phyloP scores from a whole-genome alignment of 2,797 vertebrate species.

The Petrocephalus sullivani region DNA sequence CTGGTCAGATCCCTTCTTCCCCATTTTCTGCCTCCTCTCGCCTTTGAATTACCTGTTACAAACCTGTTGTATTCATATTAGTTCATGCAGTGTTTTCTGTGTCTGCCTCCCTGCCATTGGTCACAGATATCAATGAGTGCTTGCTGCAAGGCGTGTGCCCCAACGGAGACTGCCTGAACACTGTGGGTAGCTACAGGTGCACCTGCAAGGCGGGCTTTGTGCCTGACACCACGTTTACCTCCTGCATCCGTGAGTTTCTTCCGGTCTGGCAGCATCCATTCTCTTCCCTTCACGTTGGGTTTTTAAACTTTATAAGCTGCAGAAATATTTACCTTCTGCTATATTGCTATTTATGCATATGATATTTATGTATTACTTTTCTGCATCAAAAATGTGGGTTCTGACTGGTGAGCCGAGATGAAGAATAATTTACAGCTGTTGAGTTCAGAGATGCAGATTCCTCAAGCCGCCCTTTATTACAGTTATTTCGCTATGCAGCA shows the following conservation, averaged over 20 bases:
- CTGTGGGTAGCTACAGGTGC: slow-evolving; percentile 89
- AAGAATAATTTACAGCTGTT: slow-evolving; percentile 1
- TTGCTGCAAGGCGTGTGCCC: slow-evolving; percentile 82
- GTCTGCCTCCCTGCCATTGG: background rate
- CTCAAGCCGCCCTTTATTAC: background rate
- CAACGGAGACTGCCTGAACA: slow-evolving; percentile 91
- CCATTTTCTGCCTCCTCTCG: background rate
- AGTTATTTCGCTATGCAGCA: background rate
- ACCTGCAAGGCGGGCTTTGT: slow-evolving; percentile 83
- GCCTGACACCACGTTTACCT: slow-evolving; percentile 75
- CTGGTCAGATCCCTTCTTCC: background rate
- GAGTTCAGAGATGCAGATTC: background rate
- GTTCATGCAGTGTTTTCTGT: slow-evolving; percentile 1
- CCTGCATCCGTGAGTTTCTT: slow-evolving; percentile 82
- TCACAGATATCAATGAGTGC: slow-evolving; percentile 90
- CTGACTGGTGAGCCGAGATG: background rate
- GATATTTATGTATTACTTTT: background rate
- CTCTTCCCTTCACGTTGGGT: background rate
- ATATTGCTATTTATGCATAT: background rate
- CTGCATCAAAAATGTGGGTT: background rate
- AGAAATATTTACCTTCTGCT: background rate
- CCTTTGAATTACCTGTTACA: background rate
- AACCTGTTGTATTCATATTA: background rate
- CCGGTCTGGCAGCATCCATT: background rate
- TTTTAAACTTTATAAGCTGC: background rate